Base-by-base conservation (phyloP, 2,888 invertebrate genomes). In the Zeuzera pyrina region DNA sequence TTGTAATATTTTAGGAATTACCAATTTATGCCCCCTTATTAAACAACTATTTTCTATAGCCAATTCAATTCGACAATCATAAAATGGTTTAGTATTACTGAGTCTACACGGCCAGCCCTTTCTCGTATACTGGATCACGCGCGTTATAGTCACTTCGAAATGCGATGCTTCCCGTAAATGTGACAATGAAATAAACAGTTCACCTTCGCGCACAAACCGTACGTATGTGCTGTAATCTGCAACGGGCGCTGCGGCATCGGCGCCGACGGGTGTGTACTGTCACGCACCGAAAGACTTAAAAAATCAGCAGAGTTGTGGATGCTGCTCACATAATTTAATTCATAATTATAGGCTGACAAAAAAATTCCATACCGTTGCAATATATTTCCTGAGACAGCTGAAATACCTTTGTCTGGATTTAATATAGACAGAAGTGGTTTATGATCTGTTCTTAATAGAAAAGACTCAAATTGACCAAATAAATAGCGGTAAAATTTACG, bases 21-120 rank as follows among this genome's bases (percentile, higher is more conserved):
- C 34, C 2, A 39, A 31, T 15, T 39, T 39, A 23, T 39, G 36
- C n/a, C n/a, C n/a, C n/a, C n/a, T n/a, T 35, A 37, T 29, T 1
- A 34, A 7, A 10, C 15, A 6, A 1, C 30, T 31, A 16, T 35
- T 31, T 28, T 31, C 31, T 3, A 30, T 15, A 2, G 21, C 30
- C 6, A 30, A 22, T 10, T 30, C 19, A 8, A 12, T 30, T 11
- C 14, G 21, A 23, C 30, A 19, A 19, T 19, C 8, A 8, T 19
- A 19, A 19, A 6, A 19, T 8, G 19, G 19, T 19, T 19, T 19
- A 19, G 8, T 19, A 6, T 19, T 19, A 6, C 5, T 8, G 8
- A 5, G 8, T 19, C 8, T 19, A 19, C 5, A 12, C 21, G 31
- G 33, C 3, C 12, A 1, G 40, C 37, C 40, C 40, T 7, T 25